Evolutionary conservation across 2,797 vertebrate species (phyloP).

Genomic region (Helarctos malayanus): DNA sequence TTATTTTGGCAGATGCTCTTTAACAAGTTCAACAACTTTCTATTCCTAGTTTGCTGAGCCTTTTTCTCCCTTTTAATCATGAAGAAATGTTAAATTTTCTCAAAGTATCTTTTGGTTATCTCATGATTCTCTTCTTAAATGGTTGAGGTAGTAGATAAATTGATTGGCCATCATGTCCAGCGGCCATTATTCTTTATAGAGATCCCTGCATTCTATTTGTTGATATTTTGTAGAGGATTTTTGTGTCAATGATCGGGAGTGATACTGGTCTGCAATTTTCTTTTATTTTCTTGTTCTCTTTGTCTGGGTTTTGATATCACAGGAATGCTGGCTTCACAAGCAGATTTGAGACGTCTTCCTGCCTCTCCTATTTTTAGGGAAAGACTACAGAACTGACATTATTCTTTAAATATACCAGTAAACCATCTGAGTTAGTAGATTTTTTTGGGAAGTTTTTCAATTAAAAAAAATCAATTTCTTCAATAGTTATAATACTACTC

Average conservation of each 20-base stretch:
- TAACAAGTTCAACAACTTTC: neutral
- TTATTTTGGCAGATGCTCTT: neutral
- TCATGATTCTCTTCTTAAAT: neutral
- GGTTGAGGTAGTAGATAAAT: neutral
- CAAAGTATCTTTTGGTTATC: neutral
- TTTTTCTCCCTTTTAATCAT: neutral
- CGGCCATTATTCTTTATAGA: neutral
- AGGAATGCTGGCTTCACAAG: neutral
- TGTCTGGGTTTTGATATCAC: conserved; percentile 8
- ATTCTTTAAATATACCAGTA: neutral
- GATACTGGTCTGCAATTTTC: neutral
- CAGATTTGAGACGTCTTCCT: neutral
- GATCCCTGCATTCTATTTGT: neutral
- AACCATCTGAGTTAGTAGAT: neutral
- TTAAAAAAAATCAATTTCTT: neutral
- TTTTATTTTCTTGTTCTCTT: conserved; percentile 26
- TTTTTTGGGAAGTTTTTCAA: neutral
- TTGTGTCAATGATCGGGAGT: neutral
- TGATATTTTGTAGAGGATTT: conserved; percentile 20
- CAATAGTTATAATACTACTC: neutral
- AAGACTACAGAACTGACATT: neutral
- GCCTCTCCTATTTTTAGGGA: neutral
- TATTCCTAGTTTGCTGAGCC: neutral
- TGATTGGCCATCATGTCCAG: neutral
- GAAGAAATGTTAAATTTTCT: neutral